Evolutionary conservation across 1,140 invertebrate species (phyloP), one percentile per base, ranked within the genome.

Genomic region (Drosophila sproati): DNA sequence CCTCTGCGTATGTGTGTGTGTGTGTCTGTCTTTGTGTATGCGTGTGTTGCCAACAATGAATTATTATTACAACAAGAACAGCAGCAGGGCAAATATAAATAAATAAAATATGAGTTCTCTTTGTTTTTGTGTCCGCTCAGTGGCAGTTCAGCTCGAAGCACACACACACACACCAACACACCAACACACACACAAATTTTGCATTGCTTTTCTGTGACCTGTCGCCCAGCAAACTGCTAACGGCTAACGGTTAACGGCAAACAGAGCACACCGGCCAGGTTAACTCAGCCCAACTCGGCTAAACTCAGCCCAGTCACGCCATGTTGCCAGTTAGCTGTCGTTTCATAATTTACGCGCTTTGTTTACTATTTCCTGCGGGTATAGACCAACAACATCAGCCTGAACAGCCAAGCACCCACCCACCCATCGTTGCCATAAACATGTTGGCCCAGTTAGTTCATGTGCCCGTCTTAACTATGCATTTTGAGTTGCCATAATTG

Each of bases 291-390:
- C 71, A 86, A 85, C 77, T 88, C 8, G 28, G 41, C 64, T 45
- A 71, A 86, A 85, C 80, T 82, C 66, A 61, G 66, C 50, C 77
- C 51, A 83, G 82, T 88, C 82, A 87, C 82, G 82, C 82, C 73
- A 87, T 82, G 66, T 76, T 71, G 73, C 83, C 83, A 83, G 80
- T 83, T 74, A 88, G 73, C 80, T 87, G 80, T 82, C 82, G 80
- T 88, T 87, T 88, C 83, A 88, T 87, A 87, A 87, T 87, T 87
- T 87, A 87, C 82, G 80, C 80, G 83, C 77, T 83, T 88, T 88
- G 83, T 87, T 87, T 82, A 76, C 80, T 80, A 88, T 83, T 87
- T 87, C 83, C 82, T 88, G 82, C 75, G 80, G 71, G 74, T 69
- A 68, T 37, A 32, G 54, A 37, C 45, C 54, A 68, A 56, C 64